Evolutionary conservation across 2,888 invertebrate species (phyloP).

Genomic region (Drosophila neutralis): DNA sequence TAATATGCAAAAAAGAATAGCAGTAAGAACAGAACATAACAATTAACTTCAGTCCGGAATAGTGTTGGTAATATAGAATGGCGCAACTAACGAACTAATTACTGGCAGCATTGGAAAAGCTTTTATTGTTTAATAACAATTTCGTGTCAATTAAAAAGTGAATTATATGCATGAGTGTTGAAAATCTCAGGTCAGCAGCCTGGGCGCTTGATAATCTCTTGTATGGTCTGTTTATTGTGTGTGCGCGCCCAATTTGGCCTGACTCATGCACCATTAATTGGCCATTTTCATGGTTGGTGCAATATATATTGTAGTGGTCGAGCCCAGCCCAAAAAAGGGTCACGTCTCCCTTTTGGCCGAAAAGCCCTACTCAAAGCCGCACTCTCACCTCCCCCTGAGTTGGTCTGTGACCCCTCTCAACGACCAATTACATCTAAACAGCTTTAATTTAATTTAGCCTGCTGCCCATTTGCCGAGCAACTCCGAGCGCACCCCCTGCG

Average conservation of each 20-base stretch:
- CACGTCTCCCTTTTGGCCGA: slow-evolving; percentile 51
- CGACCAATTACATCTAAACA: slow-evolving; percentile 81
- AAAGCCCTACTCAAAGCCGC: slow-evolving; percentile 38
- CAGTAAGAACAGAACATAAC: neutral
- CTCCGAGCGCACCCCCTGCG: slow-evolving; percentile 10
- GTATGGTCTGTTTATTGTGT: slow-evolving; percentile 56
- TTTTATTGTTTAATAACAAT: slow-evolving; percentile 55
- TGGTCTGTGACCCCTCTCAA: slow-evolving; percentile 66
- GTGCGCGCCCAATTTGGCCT: slow-evolving; percentile 71
- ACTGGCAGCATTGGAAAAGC: slow-evolving; percentile 23
- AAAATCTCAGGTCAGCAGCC: slow-evolving; percentile 26
- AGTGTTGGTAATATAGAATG: slow-evolving; percentile 3
- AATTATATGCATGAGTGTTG: slow-evolving; percentile 28
- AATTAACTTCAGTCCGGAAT: slow-evolving; percentile 36
- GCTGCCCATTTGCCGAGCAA: slow-evolving; percentile 35
- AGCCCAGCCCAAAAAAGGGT: slow-evolving; percentile 60
- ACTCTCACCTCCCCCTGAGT: slow-evolving; percentile 4
- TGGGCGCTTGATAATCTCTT: slow-evolving; percentile 46
- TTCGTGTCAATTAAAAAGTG: slow-evolving; percentile 63
- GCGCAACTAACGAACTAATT: slow-evolving; percentile 47
- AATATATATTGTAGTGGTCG: slow-evolving; percentile 40
- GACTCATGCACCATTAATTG: slow-evolving; percentile 78
- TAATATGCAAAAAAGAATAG: slow-evolving; percentile 28
- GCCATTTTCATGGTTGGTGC: slow-evolving; percentile 74
- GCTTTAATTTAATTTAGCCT: slow-evolving; percentile 78